phyloP scores from a whole-genome alignment of 2,888 invertebrate genomes.

The Crioceris asparagi region DNA sequence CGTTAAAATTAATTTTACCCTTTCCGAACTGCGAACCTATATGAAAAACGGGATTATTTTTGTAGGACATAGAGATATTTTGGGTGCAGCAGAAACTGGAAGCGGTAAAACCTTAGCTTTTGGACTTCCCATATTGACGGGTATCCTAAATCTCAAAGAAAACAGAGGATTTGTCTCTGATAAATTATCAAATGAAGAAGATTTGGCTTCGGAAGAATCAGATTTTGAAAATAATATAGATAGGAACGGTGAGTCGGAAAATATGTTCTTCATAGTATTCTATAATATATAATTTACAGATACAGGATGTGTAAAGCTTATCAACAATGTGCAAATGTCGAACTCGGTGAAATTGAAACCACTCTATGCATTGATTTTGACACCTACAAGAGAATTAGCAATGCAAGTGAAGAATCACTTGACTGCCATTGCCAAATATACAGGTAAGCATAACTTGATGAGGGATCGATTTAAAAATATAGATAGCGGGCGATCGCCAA shows the following conservation, averaged over 20 bases:
- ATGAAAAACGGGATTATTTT: conserved; percentile 10
- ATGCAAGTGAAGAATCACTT: conserved; percentile 88
- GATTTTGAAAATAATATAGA: conserved; percentile 9
- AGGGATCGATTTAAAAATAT: too few species aligned
- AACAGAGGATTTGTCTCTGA: conserved; percentile 7
- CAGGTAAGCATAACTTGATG: conserved; percentile 45
- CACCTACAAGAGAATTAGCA: conserved; percentile 93
- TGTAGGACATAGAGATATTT: conserved; percentile 68
- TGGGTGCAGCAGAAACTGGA: conserved; percentile 99
- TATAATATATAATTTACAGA: conserved; percentile 28
- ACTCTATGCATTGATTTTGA: conserved; percentile 76
- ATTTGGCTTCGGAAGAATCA: neutral
- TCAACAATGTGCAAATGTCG: conserved; percentile 42
- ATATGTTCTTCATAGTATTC: neutral
- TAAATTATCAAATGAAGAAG: conserved; percentile 16
- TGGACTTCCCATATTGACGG: conserved; percentile 84
- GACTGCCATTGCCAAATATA: conserved; percentile 65
- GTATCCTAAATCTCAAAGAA: conserved; percentile 55
- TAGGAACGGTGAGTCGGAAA: neutral
- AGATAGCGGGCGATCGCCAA: too few species aligned
- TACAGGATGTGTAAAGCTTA: conserved; percentile 50
- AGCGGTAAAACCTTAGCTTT: conserved; percentile 98
- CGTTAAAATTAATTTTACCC: too few species aligned
- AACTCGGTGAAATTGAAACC: conserved; percentile 35
- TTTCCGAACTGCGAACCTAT: too few species aligned